Conservation (phyloP, 2,888 invertebrate genomes). For the Deilephila porcellus region DNA sequence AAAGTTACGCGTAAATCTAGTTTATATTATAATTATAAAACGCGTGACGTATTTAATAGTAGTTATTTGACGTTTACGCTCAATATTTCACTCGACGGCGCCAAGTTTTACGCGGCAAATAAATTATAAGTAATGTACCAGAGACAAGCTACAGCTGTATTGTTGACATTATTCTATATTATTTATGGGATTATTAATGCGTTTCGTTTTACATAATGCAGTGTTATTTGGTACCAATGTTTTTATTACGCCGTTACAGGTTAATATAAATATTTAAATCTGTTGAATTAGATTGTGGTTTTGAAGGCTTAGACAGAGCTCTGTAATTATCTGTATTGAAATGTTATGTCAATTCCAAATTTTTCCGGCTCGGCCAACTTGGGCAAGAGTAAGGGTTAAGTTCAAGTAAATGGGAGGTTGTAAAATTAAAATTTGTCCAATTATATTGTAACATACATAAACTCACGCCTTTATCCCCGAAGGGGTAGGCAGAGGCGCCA, state of each 20-base stretch:
- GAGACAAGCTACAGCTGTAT: slow-evolving; percentile 9
- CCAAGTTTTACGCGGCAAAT: slow-evolving; percentile 21
- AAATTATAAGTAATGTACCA: slow-evolving; percentile 12
- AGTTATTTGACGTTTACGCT: slow-evolving; percentile 13
- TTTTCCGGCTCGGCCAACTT: too few species aligned
- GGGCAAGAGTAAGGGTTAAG: too few species aligned
- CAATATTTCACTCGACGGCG: slow-evolving; percentile 12
- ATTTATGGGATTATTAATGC: slow-evolving; percentile 17
- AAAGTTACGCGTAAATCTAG: background rate
- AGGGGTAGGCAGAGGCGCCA: too few species aligned
- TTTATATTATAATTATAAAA: background rate
- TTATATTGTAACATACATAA: too few species aligned
- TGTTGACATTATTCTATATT: slow-evolving; percentile 4
- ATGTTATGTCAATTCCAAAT: too few species aligned
- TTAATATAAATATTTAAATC: too few species aligned
- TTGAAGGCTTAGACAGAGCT: too few species aligned
- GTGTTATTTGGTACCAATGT: background rate
- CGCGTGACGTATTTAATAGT: background rate
- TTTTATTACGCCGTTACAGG: background rate
- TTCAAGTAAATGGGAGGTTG: too few species aligned
- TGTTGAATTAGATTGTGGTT: too few species aligned
- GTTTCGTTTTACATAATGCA: slow-evolving; percentile 11
- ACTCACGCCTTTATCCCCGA: too few species aligned
- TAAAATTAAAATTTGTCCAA: too few species aligned
- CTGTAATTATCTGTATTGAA: too few species aligned